Percentiles rank a stretch among this genome's conserved stretches.
These are phyloP conservation scores for Zosterops pallidus DNA, from an alignment of 2,113 vertebrate species.

Conservation along the genomic window DNA sequence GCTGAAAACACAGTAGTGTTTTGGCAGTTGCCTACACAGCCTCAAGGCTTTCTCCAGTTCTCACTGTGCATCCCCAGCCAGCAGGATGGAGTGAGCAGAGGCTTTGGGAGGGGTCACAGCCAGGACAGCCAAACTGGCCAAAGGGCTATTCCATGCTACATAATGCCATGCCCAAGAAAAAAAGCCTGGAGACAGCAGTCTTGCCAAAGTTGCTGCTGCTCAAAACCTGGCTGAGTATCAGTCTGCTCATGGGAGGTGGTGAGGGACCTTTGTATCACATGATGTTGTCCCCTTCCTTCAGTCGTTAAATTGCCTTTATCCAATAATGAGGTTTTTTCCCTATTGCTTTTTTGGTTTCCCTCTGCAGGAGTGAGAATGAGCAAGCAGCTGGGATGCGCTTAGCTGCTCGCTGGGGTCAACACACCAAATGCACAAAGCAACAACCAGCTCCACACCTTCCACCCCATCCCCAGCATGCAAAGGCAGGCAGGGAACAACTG, in stretches of 20 bases:
- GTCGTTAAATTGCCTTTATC: background rate
- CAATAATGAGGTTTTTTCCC: background rate
- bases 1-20: background rate
- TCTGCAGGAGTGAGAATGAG: background rate
- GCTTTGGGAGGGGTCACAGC: background rate
- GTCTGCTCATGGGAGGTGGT: rapidly evolving
- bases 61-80: background rate
- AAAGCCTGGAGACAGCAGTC: background rate
- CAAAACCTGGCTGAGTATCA: background rate
- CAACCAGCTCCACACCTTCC: background rate
- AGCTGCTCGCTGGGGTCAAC: background rate
- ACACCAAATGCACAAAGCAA: background rate
- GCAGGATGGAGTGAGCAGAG: background rate
- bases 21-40: background rate
- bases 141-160: background rate
- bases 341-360: background rate
- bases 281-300: background rate
- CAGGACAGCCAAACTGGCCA: background rate
- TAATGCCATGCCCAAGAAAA: background rate
- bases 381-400: background rate
- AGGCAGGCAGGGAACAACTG: background rate
- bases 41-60: background rate
- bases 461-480: rapidly evolving
- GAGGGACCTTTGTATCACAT: background rate
- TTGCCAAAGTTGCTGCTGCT: background rate